phyloP scores from a whole-genome alignment of 2,888 invertebrate genomes.

The Ichneumoninae sp. region DNA sequence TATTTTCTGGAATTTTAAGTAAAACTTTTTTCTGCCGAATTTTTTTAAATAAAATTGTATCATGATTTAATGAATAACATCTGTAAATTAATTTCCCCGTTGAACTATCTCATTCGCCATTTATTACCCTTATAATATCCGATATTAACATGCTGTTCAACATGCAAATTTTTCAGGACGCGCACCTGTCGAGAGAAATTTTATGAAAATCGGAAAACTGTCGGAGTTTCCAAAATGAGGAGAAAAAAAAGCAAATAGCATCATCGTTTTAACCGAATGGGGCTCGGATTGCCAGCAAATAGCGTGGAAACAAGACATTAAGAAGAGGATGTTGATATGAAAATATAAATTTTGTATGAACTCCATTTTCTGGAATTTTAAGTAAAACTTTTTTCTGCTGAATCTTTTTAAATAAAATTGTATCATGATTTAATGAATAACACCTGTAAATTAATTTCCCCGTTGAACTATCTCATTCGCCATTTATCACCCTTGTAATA shows the following conservation, averaged over 20 bases:
- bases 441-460: slow-evolving; percentile 18
- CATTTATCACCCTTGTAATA: slow-evolving; percentile 39
- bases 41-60: no score
- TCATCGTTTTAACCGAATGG: not conserved
- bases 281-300: not conserved
- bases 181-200: not conserved
- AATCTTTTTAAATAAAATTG: no score
- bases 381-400: no score
- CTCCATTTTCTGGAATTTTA: no score
- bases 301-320: not conserved
- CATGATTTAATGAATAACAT: not conserved
- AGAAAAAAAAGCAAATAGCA: not conserved
- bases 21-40: no score
- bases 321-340: not conserved
- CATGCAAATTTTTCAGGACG: not conserved
- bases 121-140: slow-evolving; percentile 38
- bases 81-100: slow-evolving; percentile 17
- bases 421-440: not conserved
- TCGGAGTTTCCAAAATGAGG: not conserved
- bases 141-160: slow-evolving; percentile 3
- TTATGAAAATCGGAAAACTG: not conserved
- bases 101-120: slow-evolving; percentile 4
- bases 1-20: no score
- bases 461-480: not conserved
- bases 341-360: no score